Percentiles rank a stretch among this genome's conserved stretches.
Conservation (phyloP, 2,888 invertebrate species). For the Halictus ligatus region DNA sequence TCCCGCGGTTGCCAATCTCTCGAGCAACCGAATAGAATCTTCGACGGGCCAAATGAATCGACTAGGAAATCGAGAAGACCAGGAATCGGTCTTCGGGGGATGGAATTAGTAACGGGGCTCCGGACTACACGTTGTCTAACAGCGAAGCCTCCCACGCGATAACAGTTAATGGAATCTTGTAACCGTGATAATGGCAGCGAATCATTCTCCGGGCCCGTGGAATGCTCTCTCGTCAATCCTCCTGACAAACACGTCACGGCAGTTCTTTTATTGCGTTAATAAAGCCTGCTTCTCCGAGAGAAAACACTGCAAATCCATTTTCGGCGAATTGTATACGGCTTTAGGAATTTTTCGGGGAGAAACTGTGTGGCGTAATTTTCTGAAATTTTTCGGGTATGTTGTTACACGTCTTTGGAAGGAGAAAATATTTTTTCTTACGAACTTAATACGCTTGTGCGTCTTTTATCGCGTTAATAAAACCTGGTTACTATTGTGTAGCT, state of each 20-base stretch:
- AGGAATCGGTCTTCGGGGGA: conserved; percentile 42
- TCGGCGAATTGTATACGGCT: neutral
- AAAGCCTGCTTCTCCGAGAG: neutral
- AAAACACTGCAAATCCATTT: neutral
- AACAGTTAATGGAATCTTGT: neutral
- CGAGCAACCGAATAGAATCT: conserved; percentile 40
- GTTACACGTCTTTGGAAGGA: neutral
- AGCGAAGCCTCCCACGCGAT: neutral
- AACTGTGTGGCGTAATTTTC: neutral
- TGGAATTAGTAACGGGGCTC: conserved; percentile 51
- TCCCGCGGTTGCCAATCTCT: conserved; percentile 49
- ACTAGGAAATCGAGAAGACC: conserved; percentile 31
- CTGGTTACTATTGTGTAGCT: too few species aligned
- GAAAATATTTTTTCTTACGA: neutral
- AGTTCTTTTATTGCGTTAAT: neutral
- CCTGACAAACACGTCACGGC: neutral
- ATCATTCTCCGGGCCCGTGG: neutral
- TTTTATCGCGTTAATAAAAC: too few species aligned
- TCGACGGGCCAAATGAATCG: conserved; percentile 36
- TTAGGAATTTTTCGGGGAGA: neutral
- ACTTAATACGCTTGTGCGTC: too few species aligned
- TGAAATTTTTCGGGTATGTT: neutral
- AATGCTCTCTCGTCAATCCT: neutral
- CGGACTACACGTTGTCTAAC: conserved; percentile 8
- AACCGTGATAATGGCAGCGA: neutral